These are phyloP conservation scores for Alosa sapidissima DNA, from an alignment of 2,797 vertebrate genomes.

Conservation along the genomic window DNA sequence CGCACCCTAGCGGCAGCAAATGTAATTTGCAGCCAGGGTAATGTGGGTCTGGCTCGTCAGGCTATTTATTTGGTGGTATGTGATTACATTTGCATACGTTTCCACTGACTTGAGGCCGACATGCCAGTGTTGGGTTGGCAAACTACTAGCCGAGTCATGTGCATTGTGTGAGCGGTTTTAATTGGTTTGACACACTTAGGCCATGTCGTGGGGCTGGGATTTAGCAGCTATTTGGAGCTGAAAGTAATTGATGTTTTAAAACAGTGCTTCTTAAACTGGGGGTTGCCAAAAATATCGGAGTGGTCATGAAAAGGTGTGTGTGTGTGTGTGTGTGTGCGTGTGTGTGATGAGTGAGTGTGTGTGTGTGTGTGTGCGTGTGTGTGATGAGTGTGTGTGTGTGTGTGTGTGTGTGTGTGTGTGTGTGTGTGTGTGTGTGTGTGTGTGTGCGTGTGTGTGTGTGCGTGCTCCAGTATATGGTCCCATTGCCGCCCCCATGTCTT, in stretches of 20 bases:
- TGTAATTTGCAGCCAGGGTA: too few species aligned
- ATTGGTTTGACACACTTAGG: constrained; percentile 1
- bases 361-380: neutral
- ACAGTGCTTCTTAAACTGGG: neutral
- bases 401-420: neutral
- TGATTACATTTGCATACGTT: neutral
- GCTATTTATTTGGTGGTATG: too few species aligned
- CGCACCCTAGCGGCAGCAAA: too few species aligned
- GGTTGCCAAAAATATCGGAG: too few species aligned
- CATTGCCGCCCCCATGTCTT: too few species aligned
- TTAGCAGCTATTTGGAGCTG: neutral
- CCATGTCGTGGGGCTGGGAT: neutral
- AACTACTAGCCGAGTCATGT: neutral
- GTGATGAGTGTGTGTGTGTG: constrained; percentile 7
- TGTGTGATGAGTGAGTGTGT: too few species aligned
- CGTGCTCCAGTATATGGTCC: neutral
- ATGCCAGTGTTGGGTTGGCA: neutral
- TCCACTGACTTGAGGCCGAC: neutral
- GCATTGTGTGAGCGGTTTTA: neutral
- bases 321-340: too few species aligned
- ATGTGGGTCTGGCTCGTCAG: too few species aligned
- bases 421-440: neutral
- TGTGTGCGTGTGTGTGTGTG: neutral
- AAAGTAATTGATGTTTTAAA: neutral
- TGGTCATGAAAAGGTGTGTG: too few species aligned